These are phyloP conservation scores for Teleopsis dalmanni DNA, from an alignment of 1,140 invertebrate genomes.

Conservation along the genomic window DNA sequence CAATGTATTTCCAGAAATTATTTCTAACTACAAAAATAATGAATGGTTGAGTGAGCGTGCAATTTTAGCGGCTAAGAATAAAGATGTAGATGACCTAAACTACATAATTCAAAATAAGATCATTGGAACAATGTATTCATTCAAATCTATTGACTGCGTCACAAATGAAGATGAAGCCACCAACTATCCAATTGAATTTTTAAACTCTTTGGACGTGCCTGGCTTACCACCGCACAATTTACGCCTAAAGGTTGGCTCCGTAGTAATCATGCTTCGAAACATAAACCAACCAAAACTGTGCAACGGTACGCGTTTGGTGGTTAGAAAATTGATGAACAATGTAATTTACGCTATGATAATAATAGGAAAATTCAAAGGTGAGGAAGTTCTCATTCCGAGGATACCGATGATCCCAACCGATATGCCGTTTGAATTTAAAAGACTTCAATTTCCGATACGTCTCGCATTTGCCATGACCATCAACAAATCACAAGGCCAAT, in stretches of 20 bases:
- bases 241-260: constrained; percentile 41
- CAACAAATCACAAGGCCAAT: constrained; percentile 52
- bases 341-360: constrained; percentile 46
- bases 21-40: too few relatives aligned
- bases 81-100: too few relatives aligned
- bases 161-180: constrained; percentile 32
- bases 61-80: too few relatives aligned
- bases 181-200: constrained; percentile 45
- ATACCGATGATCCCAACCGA: constrained; percentile 33
- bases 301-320: constrained; percentile 43
- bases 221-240: constrained; percentile 41
- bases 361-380: constrained; percentile 41
- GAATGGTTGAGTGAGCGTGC: too few relatives aligned
- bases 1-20: too few relatives aligned
- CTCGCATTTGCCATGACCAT: constrained; percentile 50
- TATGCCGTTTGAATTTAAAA: constrained; percentile 32
- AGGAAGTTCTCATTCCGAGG: constrained; percentile 44
- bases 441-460: constrained; percentile 44
- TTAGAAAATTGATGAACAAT: constrained; percentile 42
- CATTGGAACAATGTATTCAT: too few relatives aligned
- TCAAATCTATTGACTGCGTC: constrained; percentile 33
- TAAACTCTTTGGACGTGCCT: constrained; percentile 43
- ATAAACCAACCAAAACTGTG: constrained; percentile 44
- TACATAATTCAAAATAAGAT: too few relatives aligned
- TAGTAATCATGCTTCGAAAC: constrained; percentile 45